Conservation (phyloP, 2,888 invertebrate genomes). For the Xiphydria camelus region DNA sequence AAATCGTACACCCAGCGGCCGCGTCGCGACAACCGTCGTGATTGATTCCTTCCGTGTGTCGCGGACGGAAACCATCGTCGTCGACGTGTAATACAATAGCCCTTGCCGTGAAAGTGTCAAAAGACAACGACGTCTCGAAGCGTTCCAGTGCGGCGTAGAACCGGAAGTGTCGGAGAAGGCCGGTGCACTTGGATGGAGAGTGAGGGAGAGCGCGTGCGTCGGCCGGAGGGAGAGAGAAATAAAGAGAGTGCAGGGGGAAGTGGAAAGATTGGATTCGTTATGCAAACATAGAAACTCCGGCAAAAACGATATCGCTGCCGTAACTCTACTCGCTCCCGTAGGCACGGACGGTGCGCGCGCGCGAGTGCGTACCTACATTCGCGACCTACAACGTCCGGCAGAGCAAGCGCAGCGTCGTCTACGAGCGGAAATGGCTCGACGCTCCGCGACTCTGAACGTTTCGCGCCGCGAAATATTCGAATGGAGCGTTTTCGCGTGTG, state of each 20-base stretch:
- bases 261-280: slow-evolving; percentile 1
- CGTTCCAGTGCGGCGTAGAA: too few relatives aligned
- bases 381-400: neutral
- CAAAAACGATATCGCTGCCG: slow-evolving; percentile 1
- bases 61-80: too few relatives aligned
- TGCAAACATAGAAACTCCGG: neutral
- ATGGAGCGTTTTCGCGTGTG: too few relatives aligned
- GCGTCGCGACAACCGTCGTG: too few relatives aligned
- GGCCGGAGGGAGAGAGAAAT: neutral
- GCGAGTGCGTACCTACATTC: too few relatives aligned
- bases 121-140: neutral
- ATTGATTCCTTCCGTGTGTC: too few relatives aligned
- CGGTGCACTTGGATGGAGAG: too few relatives aligned
- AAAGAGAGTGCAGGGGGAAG: slow-evolving; percentile 2
- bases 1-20: too few relatives aligned
- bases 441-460: too few relatives aligned
- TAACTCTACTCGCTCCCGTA: neutral
- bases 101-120: neutral
- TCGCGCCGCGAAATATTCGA: too few relatives aligned
- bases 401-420: neutral
- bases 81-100: neutral
- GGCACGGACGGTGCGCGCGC: neutral
- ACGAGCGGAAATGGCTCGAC: neutral
- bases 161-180: too few relatives aligned
- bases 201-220: neutral